Conservation (phyloP, 2,797 vertebrate species). For the Hippoglossus hippoglossus region DNA sequence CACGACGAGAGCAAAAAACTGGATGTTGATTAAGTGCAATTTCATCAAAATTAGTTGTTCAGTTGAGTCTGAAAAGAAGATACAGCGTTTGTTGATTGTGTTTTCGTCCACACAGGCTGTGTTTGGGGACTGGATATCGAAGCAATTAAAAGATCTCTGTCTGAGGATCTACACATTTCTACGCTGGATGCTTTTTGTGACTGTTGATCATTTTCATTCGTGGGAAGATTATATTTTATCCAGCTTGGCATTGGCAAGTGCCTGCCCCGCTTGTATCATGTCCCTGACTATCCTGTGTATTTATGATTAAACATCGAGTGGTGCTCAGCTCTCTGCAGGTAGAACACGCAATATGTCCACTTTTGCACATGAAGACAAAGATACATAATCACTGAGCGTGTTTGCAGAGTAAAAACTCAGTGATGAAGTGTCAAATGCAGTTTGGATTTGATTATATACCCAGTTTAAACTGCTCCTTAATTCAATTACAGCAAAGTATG, state of each 20-base stretch:
- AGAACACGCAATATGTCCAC: not conserved
- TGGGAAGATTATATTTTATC: slow-evolving; percentile 14
- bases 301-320: slow-evolving; percentile 26
- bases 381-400: slow-evolving; percentile 39
- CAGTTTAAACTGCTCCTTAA: slow-evolving; percentile 64
- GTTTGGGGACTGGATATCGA: not conserved
- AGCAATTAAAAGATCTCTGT: slow-evolving; percentile 3
- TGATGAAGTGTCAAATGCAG: slow-evolving; percentile 56
- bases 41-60: slow-evolving; percentile 33
- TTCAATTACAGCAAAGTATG: slow-evolving; percentile 76
- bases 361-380: slow-evolving; percentile 27
- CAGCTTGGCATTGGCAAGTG: slow-evolving; percentile 28
- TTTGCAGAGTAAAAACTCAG: slow-evolving; percentile 52
- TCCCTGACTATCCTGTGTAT: slow-evolving; percentile 14
- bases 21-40: slow-evolving; percentile 32
- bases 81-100: not conserved
- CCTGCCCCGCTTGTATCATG: slow-evolving; percentile 28
- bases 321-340: slow-evolving; percentile 43
- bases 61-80: slow-evolving; percentile 1
- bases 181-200: slow-evolving; percentile 7
- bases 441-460: slow-evolving; percentile 56
- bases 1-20: not conserved
- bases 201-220: slow-evolving; percentile 21
- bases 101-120: not conserved
- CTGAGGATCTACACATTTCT: slow-evolving; percentile 13